Evolutionary conservation across 2,888 invertebrate species (phyloP).

Genomic region (Criorhina ranunculi): DNA sequence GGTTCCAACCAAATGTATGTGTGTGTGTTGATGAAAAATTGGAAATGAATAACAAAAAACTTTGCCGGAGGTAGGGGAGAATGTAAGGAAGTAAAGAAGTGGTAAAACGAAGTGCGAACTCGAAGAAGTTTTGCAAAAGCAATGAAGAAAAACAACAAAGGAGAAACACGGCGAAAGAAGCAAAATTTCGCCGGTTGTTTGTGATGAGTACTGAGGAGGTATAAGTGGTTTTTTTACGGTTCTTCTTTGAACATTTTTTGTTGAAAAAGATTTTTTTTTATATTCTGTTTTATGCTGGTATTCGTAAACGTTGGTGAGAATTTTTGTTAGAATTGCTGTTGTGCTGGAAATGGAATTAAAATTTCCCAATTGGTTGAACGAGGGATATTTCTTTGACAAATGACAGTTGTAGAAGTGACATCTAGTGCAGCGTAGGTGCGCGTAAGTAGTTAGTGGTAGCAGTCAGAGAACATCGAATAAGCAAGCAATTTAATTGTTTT

Average conservation of each 20-base stretch:
- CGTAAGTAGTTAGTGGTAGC: background rate
- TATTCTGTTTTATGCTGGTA: constrained; percentile 11
- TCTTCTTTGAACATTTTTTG: constrained; percentile 3
- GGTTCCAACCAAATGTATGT: constrained; percentile 23
- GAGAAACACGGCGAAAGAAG: constrained; percentile 61
- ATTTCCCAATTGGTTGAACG: constrained; percentile 17
- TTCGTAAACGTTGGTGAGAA: constrained; percentile 59
- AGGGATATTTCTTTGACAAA: background rate
- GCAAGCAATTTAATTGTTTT: background rate
- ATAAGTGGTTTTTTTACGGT: constrained; percentile 1
- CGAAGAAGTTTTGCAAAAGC: constrained; percentile 54
- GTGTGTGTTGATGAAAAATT: constrained; percentile 39
- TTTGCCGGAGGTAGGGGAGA: constrained; percentile 39
- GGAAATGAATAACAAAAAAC: constrained; percentile 34
- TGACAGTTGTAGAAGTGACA: constrained; percentile 8
- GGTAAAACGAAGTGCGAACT: constrained; percentile 35
- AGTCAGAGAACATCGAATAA: background rate
- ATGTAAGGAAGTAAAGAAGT: constrained; percentile 9
- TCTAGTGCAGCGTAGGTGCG: constrained; percentile 7
- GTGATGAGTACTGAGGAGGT: background rate
- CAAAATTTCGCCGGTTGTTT: constrained; percentile 60
- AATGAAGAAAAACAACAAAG: constrained; percentile 61
- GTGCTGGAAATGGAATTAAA: background rate
- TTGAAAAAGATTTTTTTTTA: background rate
- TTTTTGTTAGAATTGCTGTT: background rate